Conservation (phyloP, 2,888 invertebrate species). For the Criorhina ranunculi region DNA sequence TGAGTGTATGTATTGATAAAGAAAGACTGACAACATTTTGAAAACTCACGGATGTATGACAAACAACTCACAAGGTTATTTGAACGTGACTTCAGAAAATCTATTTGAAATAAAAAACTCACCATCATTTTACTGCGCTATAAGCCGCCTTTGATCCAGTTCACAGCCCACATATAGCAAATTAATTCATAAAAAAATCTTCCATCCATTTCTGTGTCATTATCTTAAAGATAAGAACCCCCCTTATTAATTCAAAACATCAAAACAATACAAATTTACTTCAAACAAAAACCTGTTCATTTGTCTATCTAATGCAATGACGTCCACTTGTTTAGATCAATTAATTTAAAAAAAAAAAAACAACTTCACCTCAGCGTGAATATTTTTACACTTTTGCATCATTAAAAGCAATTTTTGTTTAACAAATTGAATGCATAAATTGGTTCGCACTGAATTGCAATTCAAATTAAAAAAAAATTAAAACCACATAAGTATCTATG, state of each 20-base stretch:
- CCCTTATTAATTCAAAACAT: neutral
- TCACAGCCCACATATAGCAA: neutral
- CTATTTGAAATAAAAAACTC: too few relatives aligned
- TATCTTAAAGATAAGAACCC: neutral
- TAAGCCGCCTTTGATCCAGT: too few relatives aligned
- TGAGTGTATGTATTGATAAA: too few relatives aligned
- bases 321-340: conserved; percentile 15
- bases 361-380: neutral
- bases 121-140: too few relatives aligned
- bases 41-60: too few relatives aligned
- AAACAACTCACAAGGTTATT: too few relatives aligned
- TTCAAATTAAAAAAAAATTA: neutral
- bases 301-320: conserved; percentile 3
- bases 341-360: neutral
- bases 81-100: too few relatives aligned
- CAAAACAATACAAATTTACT: neutral
- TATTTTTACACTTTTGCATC: conserved; percentile 25
- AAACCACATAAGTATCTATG: neutral
- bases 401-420: conserved; percentile 11
- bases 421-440: neutral
- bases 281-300: neutral
- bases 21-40: too few relatives aligned
- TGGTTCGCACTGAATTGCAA: neutral
- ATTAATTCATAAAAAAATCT: conserved; percentile 1
- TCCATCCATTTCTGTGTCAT: neutral